Percentiles rank a stretch among this genome's conserved stretches.
phyloP scores from a whole-genome alignment of 2,888 invertebrate genomes.

The Andrena bicolor region DNA sequence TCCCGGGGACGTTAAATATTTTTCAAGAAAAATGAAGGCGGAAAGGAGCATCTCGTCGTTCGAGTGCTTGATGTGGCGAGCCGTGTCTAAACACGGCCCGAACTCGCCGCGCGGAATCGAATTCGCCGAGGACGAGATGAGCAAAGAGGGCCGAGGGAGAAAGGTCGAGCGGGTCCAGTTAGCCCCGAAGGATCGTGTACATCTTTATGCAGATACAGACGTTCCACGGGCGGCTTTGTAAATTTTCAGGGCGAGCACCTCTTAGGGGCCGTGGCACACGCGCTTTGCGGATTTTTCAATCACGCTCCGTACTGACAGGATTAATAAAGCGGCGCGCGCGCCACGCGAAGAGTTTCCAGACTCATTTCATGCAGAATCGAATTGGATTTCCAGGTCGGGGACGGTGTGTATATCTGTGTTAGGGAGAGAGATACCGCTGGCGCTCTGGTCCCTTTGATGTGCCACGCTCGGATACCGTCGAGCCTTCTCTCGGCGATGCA shows the following conservation, averaged over 20 bases:
- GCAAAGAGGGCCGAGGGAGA: neutral
- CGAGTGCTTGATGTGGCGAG: conserved; percentile 33
- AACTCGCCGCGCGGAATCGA: conserved; percentile 16
- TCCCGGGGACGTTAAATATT: conserved; percentile 22
- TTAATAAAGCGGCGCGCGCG: conserved; percentile 81
- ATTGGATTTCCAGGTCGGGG: conserved; percentile 82
- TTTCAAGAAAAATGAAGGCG: conserved; percentile 4
- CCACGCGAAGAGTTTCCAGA: conserved; percentile 77
- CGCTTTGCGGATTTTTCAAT: conserved; percentile 82
- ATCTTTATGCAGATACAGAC: conserved; percentile 48
- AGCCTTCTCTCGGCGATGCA: conserved; percentile 53
- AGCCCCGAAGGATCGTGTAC: conserved; percentile 36
- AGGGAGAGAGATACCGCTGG: conserved; percentile 45
- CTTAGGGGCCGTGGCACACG: conserved; percentile 57
- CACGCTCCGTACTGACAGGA: conserved; percentile 80
- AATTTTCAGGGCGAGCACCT: conserved; percentile 65
- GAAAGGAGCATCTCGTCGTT: neutral
- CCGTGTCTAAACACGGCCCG: conserved; percentile 27
- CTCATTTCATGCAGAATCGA: conserved; percentile 83
- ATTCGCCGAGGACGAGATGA: conserved; percentile 9
- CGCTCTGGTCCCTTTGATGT: conserved; percentile 81
- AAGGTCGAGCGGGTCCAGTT: conserved; percentile 22
- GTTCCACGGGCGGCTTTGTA: conserved; percentile 56
- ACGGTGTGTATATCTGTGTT: conserved; percentile 59
- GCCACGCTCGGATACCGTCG: conserved; percentile 60